Percentiles rank a stretch among this genome's conserved stretches.
Evolutionary conservation across 1,140 invertebrate species (phyloP).

Genomic region (Drosophila kepulauana): DNA sequence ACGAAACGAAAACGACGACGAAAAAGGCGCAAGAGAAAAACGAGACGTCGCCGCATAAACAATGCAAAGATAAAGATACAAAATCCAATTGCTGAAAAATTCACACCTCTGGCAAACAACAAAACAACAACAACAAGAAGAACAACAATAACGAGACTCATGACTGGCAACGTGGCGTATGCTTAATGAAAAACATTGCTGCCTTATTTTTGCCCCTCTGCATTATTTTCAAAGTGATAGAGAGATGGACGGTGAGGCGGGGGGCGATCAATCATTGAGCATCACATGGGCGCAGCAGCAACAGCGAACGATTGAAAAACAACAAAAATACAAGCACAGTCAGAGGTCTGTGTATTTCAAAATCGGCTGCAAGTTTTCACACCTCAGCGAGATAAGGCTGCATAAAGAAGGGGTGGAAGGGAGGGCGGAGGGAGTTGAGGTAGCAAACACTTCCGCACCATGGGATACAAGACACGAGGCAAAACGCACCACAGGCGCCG

Average conservation of each 20-base stretch:
- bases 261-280: constrained; percentile 39
- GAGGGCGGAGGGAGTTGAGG: too few species aligned
- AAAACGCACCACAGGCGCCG: neutral
- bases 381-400: constrained; percentile 26
- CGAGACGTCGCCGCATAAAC: constrained; percentile 50
- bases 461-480: constrained; percentile 20
- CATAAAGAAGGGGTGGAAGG: neutral
- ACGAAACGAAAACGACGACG: constrained; percentile 31
- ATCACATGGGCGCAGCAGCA: constrained; percentile 15
- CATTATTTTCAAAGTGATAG: too few species aligned
- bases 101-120: constrained; percentile 57
- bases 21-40: constrained; percentile 46
- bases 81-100: constrained; percentile 69
- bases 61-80: constrained; percentile 59
- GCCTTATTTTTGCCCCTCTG: too few species aligned
- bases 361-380: constrained; percentile 39
- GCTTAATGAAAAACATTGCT: constrained; percentile 47
- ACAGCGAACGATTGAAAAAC: neutral
- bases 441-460: constrained; percentile 38
- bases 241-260: neutral
- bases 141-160: constrained; percentile 10
- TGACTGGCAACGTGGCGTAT: constrained; percentile 56
- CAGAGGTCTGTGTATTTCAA: constrained; percentile 11
- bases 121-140: constrained; percentile 1
- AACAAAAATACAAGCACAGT: constrained; percentile 7